Evolutionary conservation across 2,797 vertebrate species (phyloP), one percentile per base, ranked within the genome.

Genomic region (Acropternis orthonyx): DNA sequence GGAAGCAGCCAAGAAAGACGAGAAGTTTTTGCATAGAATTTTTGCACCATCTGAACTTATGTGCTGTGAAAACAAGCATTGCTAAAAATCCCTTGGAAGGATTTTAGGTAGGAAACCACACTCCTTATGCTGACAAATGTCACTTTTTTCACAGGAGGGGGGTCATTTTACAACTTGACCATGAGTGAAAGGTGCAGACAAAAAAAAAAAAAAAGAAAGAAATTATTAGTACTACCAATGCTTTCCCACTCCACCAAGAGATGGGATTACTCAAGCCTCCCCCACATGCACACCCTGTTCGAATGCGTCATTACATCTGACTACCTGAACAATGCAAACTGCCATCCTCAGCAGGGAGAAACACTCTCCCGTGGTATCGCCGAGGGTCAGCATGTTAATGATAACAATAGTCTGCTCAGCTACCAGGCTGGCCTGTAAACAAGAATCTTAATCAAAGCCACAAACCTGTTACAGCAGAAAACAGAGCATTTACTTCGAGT

Each of bases 271-370:
- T 88, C 55, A 12, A 97, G 94, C 55, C 90, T 94, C 92, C 94
- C 93, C 93, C 87, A 63, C 80, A 68, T 22, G 14, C 49, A 62
- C 49, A 73, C 79, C 76, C 92, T 67, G 76, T 72, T 96, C 86
- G 44, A 55, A 51, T 74, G 93, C 87, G 85, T 76, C 83, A 93
- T 91, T 91, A 87, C 88, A 91, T 93, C 83, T 88, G 92, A 95
- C 88, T 95, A 88, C 92, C 92, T 96, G 95, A 95, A 95, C 96
- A 97, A 96, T 96, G 88, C 93, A 97, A 97, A 97, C 97, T 84
- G 95, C 96, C 94, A 91, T 78, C 93, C 92, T 96, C 96, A 96
- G 95, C 65, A 90, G 85, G 86, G 92, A 96, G 97, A 96, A 93
- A 96, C 91, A 93, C 93, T 88, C 89, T 96, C 73, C 90, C 30